phyloP scores from a whole-genome alignment of 92 coral and sea anemone species.

The Virgularia gustaviana region DNA sequence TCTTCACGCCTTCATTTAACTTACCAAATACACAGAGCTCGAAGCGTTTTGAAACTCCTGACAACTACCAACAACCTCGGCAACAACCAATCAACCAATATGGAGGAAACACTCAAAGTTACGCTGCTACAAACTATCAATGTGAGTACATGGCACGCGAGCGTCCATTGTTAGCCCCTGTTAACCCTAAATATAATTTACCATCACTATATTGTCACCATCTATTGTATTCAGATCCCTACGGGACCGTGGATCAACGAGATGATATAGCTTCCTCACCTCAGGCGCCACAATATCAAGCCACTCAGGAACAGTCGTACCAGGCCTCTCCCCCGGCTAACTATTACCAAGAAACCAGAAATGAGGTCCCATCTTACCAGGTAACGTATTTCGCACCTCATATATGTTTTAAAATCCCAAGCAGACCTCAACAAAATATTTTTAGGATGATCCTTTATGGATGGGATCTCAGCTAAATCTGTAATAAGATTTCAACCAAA shows the following conservation, averaged over 20 bases:
- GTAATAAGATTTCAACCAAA: too few species aligned
- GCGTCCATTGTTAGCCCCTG: too few species aligned
- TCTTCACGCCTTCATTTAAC: constrained; percentile 27
- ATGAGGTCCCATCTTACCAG: constrained; percentile 35
- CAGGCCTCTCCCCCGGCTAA: constrained; percentile 17
- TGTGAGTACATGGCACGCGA: constrained; percentile 2
- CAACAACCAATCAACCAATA: not conserved
- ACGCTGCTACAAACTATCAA: constrained; percentile 22
- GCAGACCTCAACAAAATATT: too few species aligned
- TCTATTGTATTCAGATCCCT: not conserved
- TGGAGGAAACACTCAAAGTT: constrained; percentile 11
- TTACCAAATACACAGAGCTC: not conserved
- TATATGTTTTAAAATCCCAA: too few species aligned
- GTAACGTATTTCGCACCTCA: constrained; percentile 27
- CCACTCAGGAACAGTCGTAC: not conserved
- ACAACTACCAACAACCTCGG: constrained; percentile 7
- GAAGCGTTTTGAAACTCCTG: constrained; percentile 26
- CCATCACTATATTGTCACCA: not conserved
- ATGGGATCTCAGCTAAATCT: too few species aligned
- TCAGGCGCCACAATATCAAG: constrained; percentile 18
- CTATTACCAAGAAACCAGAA: constrained; percentile 3
- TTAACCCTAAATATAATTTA: not conserved
- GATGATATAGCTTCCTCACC: constrained; percentile 13
- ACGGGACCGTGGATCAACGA: constrained; percentile 22
- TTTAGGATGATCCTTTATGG: too few species aligned